These are phyloP conservation scores for Ceuthmochares aereus DNA, from an alignment of 2,113 vertebrate species.

Conservation along the genomic window DNA sequence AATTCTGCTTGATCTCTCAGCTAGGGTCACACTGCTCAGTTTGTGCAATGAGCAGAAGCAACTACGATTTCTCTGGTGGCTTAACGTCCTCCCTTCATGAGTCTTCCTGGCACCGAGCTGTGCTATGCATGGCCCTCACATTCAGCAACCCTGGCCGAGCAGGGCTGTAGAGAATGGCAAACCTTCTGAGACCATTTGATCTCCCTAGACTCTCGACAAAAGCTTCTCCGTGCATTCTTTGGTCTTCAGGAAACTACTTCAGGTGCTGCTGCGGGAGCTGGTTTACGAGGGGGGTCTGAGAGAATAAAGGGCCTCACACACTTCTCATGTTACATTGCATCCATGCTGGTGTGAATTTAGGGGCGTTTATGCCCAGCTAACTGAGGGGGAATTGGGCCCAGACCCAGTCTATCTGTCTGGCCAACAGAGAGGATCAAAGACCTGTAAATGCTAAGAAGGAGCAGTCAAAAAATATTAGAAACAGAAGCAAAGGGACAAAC, in stretches of 20 bases:
- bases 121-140: not conserved
- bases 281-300: conserved; percentile 57
- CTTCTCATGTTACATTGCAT: conserved; percentile 48
- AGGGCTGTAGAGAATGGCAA: not conserved
- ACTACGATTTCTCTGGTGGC: not conserved
- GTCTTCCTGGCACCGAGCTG: not conserved
- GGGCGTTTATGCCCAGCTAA: not conserved
- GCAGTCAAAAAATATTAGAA: conserved; percentile 25
- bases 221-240: conserved; percentile 36
- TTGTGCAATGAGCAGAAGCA: not conserved
- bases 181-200: conserved; percentile 19
- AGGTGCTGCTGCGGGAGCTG: conserved; percentile 45
- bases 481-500: conserved; percentile 13
- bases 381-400: conserved; percentile 5
- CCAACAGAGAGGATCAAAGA: conserved; percentile 36
- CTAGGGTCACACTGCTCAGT: not conserved
- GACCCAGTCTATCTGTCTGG: conserved; percentile 18
- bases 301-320: conserved; percentile 53
- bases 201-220: not conserved
- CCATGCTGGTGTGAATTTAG: conserved; percentile 29
- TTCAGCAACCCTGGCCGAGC: not conserved
- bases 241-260: conserved; percentile 44
- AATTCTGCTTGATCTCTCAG: not conserved
- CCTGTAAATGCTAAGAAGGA: not conserved
- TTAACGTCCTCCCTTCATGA: accelerated